A percentile compares a stretch with the other conserved stretches of the same genome.
These are phyloP conservation scores for Paracyclopina nana DNA, from an alignment of 1,140 invertebrate species.

Conservation along the genomic window DNA sequence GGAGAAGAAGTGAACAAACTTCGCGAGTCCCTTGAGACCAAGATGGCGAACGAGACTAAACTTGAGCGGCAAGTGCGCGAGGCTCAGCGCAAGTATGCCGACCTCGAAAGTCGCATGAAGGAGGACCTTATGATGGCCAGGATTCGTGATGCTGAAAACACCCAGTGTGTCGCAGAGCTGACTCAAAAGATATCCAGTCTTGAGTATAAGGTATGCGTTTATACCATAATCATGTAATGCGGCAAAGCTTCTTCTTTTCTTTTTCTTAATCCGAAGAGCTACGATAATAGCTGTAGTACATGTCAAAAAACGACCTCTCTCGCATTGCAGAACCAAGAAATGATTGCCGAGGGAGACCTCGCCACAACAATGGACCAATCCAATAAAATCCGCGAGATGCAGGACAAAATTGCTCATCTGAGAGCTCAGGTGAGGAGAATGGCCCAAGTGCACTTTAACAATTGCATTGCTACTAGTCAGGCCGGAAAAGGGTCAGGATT, in stretches of 20 bases:
- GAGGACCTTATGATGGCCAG: slow-evolving; percentile 83
- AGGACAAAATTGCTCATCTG: slow-evolving; percentile 70
- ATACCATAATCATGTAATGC: too few relatives aligned
- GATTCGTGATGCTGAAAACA: slow-evolving; percentile 80
- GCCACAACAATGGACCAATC: slow-evolving; percentile 50
- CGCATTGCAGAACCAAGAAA: slow-evolving; percentile 62
- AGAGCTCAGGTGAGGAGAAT: slow-evolving; percentile 69
- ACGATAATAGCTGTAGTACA: not conserved
- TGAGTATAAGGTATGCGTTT: slow-evolving; percentile 56
- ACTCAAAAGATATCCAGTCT: slow-evolving; percentile 81
- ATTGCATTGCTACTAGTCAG: not conserved
- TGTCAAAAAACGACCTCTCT: slow-evolving; percentile 3
- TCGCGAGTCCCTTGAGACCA: slow-evolving; percentile 11
- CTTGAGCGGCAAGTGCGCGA: slow-evolving; percentile 9
- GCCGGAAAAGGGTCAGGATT: not conserved
- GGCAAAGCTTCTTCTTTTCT: slow-evolving; percentile 14
- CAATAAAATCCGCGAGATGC: slow-evolving; percentile 60
- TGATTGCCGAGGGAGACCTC: slow-evolving; percentile 67
- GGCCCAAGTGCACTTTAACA: too few relatives aligned
- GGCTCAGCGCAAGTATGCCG: slow-evolving; percentile 10
- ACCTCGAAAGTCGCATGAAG: slow-evolving; percentile 41
- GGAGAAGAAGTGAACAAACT: slow-evolving; percentile 4
- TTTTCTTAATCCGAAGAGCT: slow-evolving; percentile 20
- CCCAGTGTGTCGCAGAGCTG: slow-evolving; percentile 79
- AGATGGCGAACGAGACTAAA: slow-evolving; percentile 5